phyloP scores from a whole-genome alignment of 2,113 vertebrate genomes.

The Gorilla gorilla region DNA sequence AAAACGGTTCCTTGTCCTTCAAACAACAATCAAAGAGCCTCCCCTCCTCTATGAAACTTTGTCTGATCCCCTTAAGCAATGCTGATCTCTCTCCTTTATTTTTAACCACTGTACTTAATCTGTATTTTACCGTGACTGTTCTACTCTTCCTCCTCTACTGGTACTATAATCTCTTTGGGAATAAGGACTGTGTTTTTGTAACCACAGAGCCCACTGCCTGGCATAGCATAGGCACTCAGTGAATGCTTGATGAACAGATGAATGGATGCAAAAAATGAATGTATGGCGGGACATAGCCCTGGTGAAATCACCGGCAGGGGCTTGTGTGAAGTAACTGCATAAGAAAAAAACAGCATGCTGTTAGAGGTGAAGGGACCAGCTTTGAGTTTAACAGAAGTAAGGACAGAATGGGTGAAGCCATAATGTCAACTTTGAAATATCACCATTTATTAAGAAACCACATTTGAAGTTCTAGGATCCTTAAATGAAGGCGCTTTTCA shows the following conservation, averaged over 20 bases:
- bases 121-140: not conserved
- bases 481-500: not conserved
- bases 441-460: not conserved
- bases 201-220: not conserved
- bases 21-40: not conserved
- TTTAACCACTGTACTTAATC: not conserved
- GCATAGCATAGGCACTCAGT: not conserved
- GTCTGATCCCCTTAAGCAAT: not conserved
- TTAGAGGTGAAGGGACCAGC: not conserved
- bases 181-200: not conserved
- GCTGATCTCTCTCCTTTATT: not conserved
- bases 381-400: not conserved
- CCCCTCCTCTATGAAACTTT: not conserved
- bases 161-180: not conserved
- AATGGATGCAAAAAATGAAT: not conserved
- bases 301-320: not conserved
- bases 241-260: not conserved
- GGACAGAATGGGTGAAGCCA: not conserved
- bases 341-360: not conserved
- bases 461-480: not conserved
- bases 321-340: not conserved
- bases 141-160: not conserved
- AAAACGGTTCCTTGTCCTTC: not conserved
- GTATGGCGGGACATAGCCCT: not conserved
- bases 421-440: not conserved